These are phyloP conservation scores for Caenorhabditis latens DNA, from an alignment of 1,140 invertebrate species.

Conservation along the genomic window DNA sequence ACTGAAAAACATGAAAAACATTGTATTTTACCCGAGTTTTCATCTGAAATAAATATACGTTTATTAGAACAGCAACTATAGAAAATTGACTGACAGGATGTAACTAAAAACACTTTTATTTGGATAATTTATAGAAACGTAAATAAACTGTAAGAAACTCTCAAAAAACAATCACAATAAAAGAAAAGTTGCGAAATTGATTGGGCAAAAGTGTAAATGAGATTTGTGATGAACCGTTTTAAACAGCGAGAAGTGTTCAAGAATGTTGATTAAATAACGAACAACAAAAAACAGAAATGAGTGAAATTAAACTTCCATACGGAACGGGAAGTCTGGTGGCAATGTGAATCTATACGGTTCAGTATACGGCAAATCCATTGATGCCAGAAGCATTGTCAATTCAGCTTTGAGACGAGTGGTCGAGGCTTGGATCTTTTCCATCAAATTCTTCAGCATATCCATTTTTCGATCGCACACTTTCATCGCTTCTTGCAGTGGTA, in stretches of 20 bases:
- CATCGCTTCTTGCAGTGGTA: background rate
- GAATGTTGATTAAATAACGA: too few species aligned
- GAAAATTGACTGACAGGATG: too few species aligned
- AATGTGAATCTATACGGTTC: background rate
- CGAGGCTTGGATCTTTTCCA: background rate
- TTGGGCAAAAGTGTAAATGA: too few species aligned
- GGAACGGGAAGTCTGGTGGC: conserved; percentile 1
- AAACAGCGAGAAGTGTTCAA: too few species aligned
- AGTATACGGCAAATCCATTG: conserved; percentile 35
- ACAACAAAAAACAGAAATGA: background rate
- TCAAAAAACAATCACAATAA: too few species aligned
- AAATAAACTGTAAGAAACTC: background rate
- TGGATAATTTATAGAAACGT: background rate
- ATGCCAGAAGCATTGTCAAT: conserved; percentile 4
- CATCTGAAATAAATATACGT: too few species aligned
- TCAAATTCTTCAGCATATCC: conserved; percentile 5
- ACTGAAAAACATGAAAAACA: too few species aligned
- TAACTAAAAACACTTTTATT: background rate
- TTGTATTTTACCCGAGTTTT: background rate
- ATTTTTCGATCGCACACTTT: conserved; percentile 32
- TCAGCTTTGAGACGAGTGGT: background rate
- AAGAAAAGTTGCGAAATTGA: too few species aligned
- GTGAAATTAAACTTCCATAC: conserved; percentile 5
- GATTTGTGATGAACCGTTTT: too few species aligned
- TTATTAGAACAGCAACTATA: too few species aligned